Evolutionary conservation across 1,140 invertebrate genomes (phyloP), one percentile per base, ranked within the genome.

Genomic region (Drosophila oshimai): DNA sequence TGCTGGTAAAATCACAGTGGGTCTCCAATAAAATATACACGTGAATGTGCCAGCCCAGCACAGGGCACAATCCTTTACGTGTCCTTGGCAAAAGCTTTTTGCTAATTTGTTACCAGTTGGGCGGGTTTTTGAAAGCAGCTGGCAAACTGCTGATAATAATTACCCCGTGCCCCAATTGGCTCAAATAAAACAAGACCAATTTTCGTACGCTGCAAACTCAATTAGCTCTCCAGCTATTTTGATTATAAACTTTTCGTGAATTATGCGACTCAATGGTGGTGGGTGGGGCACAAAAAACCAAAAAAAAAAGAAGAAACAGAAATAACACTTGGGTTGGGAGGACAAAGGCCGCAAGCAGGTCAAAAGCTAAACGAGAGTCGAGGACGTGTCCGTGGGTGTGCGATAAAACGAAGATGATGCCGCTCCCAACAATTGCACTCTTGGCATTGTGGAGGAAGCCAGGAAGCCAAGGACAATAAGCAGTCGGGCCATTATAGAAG

Each of bases 21-120:
- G 47, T 47, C 74, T 47, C 74, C 74, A 83, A 84, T 84, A 81
- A 83, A 84, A 80, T 77, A 68, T 83, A 84, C 53, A 84, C 70
- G 41, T 53, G 58, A 62, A 44, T 45, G 69, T 55, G 42, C 22
- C 28, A 15, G 51, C 22, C 13, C n/a, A n/a, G n/a, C n/a, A n/a
- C n/a, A 13, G 20, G 18, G 6, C 13, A 31, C 31, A 34, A 49
- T 29, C 42, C 62, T 49, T 31, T 10, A 17, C 18, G 2, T 29
- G 61, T 65, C 68, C 68, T 51, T 72, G 44, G 68, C 20, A 22
- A 13, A 39, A 51, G 45, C 20, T 20, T 31, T 44, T 64, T 31
- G 69, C 41, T 73, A 53, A 73, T 62, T 73, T 72, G 68, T 26
- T 24, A 28, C 10, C 47, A 42, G 24, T 53, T 24, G 17, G 3